Evolutionary conservation across 2,888 invertebrate species (phyloP).

Genomic region (Lamellibrachia columna): DNA sequence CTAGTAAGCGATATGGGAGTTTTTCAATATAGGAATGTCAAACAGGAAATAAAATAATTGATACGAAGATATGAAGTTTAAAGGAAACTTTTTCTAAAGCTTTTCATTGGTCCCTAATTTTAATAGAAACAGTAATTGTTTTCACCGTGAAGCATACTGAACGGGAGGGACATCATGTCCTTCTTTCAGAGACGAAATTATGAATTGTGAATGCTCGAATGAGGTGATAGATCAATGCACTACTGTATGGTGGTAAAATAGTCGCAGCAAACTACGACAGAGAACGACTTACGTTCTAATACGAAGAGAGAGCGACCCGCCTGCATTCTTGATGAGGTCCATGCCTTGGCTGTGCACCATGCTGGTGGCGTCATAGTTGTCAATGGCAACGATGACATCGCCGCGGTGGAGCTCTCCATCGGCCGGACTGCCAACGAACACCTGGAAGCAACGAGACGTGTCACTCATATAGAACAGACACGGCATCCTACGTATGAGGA

Average conservation of each 20-base stretch:
- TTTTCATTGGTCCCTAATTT: background rate
- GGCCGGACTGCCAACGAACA: slow-evolving; percentile 86
- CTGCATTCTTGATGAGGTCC: slow-evolving; percentile 68
- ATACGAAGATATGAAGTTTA: background rate
- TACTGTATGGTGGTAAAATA: background rate
- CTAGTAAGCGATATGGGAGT: background rate
- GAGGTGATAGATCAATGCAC: background rate
- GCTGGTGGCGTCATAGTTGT: slow-evolving; percentile 87
- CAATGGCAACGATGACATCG: slow-evolving; percentile 89
- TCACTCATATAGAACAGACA: background rate
- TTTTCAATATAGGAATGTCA: background rate
- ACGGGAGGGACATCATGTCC: background rate
- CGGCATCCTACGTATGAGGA: too few species aligned
- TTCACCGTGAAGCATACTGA: background rate
- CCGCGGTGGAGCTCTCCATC: slow-evolving; percentile 86
- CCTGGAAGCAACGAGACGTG: slow-evolving; percentile 71
- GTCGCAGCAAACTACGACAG: background rate
- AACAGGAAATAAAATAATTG: background rate
- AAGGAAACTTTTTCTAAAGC: background rate
- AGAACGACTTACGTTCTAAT: slow-evolving; percentile 47
- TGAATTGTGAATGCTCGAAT: background rate
- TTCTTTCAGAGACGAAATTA: background rate
- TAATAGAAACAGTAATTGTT: background rate
- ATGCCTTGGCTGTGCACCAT: slow-evolving; percentile 91
- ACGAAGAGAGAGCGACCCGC: slow-evolving; percentile 59